A percentile compares a stretch with the other conserved stretches of the same genome.
phyloP scores from a whole-genome alignment of 2,797 vertebrate species.

The Pantherophis vulpinus region DNA sequence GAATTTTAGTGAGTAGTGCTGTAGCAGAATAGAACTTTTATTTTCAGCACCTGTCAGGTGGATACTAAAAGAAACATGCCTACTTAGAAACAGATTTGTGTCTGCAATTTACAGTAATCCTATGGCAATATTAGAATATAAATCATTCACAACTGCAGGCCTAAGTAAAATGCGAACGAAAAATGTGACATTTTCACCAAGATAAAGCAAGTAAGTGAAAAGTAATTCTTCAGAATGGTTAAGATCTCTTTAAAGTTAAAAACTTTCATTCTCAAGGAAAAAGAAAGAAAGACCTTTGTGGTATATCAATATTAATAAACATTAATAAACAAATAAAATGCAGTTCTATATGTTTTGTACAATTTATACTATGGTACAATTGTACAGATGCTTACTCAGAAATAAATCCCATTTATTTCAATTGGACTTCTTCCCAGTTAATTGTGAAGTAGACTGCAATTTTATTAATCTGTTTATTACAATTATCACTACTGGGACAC shows the following conservation, averaged over 20 bases:
- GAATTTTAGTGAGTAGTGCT: constrained; percentile 13
- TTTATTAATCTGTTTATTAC: not conserved
- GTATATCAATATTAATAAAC: not conserved
- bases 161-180: not conserved
- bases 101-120: not conserved
- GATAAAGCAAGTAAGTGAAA: not conserved
- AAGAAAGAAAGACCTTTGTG: not conserved
- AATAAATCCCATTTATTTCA: not conserved
- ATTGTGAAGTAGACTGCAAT: not conserved
- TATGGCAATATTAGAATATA: constrained; percentile 9
- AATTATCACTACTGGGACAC: not conserved
- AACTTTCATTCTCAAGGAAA: not conserved
- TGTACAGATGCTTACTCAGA: not conserved
- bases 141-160: constrained; percentile 25
- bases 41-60: constrained; percentile 26
- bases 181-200: not conserved
- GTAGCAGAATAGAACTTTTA: not conserved
- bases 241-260: not conserved
- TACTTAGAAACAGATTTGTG: not conserved
- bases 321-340: not conserved
- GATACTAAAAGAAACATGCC: not conserved
- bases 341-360: not conserved
- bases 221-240: not conserved
- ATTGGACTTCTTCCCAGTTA: not conserved
- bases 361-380: not conserved